Evolutionary conservation across 2,797 vertebrate species (phyloP).

Genomic region (Odontamblyopus lacepedii): DNA sequence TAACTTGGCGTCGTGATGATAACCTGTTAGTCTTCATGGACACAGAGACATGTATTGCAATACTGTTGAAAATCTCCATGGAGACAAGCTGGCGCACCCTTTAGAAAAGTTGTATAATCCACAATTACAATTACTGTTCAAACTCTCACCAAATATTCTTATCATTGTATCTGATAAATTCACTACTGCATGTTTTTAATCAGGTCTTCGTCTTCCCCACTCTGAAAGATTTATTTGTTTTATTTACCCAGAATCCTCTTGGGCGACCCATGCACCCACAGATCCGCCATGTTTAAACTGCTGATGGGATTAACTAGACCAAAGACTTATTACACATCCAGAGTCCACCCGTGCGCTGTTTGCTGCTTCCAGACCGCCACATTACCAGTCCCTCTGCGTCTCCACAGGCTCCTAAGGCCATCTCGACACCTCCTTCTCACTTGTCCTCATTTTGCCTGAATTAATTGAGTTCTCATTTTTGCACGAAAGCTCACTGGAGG

Average conservation of each 20-base stretch:
- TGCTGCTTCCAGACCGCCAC: constrained; percentile 69
- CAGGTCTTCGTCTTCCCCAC: constrained; percentile 28
- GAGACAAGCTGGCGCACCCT: too few relatives aligned
- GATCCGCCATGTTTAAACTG: constrained; percentile 69
- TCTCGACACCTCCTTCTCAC: constrained; percentile 52
- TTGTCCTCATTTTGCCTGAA: constrained; percentile 75
- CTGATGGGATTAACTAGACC: constrained; percentile 67
- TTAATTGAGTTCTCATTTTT: constrained; percentile 84
- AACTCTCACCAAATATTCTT: too few relatives aligned
- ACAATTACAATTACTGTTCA: too few relatives aligned
- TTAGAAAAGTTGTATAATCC: too few relatives aligned
- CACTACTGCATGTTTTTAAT: constrained; percentile 40
- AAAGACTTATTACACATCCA: constrained; percentile 66
- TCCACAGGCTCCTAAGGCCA: constrained; percentile 42
- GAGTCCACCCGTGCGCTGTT: constrained; percentile 58
- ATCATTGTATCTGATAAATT: background rate
- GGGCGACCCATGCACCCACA: constrained; percentile 45
- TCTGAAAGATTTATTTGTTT: constrained; percentile 38
- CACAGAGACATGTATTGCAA: too few relatives aligned
- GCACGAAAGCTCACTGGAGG: constrained; percentile 68
- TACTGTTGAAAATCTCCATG: too few relatives aligned
- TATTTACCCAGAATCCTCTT: constrained; percentile 55
- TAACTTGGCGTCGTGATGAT: too few relatives aligned
- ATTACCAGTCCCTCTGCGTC: constrained; percentile 47
- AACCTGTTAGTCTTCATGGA: too few relatives aligned